Evolutionary conservation across 2,888 invertebrate genomes (phyloP).

Genomic region (Tachina lurida): DNA sequence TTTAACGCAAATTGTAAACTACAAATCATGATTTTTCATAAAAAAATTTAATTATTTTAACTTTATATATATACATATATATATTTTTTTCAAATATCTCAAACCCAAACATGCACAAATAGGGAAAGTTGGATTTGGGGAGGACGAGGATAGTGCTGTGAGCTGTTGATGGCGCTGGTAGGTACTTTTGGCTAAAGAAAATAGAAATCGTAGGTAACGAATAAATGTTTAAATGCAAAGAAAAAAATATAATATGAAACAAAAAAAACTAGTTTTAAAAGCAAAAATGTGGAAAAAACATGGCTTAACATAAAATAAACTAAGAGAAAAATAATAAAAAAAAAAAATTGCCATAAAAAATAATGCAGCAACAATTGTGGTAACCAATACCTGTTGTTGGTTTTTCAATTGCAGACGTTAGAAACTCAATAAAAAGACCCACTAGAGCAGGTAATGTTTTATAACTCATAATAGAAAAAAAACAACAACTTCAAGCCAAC

Average conservation of each 20-base stretch:
- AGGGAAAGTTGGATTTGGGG: neutral
- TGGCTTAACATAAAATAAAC: neutral
- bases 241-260: neutral
- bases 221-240: constrained; percentile 28
- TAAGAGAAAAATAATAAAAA: constrained; percentile 27
- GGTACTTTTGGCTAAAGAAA: constrained; percentile 37
- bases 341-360: constrained; percentile 60
- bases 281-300: constrained; percentile 22
- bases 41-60: constrained; percentile 24
- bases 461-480: neutral
- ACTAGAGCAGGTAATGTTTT: constrained; percentile 10
- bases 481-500: constrained; percentile 2
- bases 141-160: neutral
- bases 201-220: constrained; percentile 49
- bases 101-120: neutral
- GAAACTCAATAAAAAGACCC: constrained; percentile 29
- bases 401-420: constrained; percentile 48
- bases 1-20: constrained; percentile 48
- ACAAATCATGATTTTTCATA: constrained; percentile 52
- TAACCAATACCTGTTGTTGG: constrained; percentile 59
- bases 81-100: neutral
- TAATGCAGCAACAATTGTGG: constrained; percentile 24
- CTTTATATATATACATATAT: constrained; percentile 25
- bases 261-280: constrained; percentile 40
- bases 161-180: constrained; percentile 2